Evolutionary conservation across 2,113 vertebrate genomes (phyloP).

Genomic region (Anser brachyrhynchus): DNA sequence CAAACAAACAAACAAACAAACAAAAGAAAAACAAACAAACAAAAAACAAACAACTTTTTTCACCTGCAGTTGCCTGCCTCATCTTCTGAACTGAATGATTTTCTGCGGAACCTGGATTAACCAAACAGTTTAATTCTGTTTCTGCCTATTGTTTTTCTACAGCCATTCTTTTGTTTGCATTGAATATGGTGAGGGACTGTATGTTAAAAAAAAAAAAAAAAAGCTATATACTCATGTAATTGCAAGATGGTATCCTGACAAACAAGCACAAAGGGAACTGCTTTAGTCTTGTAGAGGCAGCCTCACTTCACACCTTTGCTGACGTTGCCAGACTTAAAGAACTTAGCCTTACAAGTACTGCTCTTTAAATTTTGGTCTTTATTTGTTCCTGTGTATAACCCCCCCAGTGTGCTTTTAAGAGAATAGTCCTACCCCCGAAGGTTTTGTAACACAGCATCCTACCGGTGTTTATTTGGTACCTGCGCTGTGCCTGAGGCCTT

Average conservation of each 20-base stretch:
- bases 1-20: too few species aligned
- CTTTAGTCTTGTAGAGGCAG: background rate
- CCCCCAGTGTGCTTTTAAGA: background rate
- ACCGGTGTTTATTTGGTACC: background rate
- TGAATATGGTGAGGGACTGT: background rate
- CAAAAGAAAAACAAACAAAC: too few species aligned
- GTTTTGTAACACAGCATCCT: background rate
- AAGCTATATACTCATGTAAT: background rate
- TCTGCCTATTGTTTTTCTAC: background rate
- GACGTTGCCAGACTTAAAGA: background rate
- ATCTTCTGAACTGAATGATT: background rate
- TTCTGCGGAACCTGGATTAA: background rate
- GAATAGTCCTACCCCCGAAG: background rate
- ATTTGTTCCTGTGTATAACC: background rate
- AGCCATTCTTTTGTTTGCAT: background rate
- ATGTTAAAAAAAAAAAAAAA: background rate
- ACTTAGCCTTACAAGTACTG: background rate
- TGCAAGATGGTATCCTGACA: background rate
- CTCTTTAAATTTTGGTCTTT: background rate
- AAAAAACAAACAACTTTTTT: background rate
- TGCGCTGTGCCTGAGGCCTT: background rate
- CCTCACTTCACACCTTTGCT: background rate
- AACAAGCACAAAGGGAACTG: background rate
- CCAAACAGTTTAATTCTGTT: background rate
- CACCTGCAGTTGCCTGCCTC: background rate